Evolutionary conservation across 2,797 vertebrate species (phyloP).

Genomic region (Anniella stebbinsi): DNA sequence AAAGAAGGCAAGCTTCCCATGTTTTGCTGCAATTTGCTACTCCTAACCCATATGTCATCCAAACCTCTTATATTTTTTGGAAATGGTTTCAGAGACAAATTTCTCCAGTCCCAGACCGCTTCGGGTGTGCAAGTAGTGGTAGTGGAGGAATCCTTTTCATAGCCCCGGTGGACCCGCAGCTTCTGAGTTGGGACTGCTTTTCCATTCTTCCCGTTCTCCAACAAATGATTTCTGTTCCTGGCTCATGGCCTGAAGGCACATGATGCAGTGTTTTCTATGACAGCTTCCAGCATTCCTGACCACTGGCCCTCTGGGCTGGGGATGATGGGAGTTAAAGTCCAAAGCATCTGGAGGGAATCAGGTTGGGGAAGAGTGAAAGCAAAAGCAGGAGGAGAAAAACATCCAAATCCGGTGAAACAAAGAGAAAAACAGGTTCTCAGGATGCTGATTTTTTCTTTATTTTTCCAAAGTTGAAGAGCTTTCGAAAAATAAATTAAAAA

Average conservation of each 20-base stretch:
- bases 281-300: too few relatives aligned
- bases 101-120: background rate
- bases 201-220: slow-evolving; percentile 10
- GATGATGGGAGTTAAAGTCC: too few relatives aligned
- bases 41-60: background rate
- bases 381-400: too few relatives aligned
- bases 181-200: background rate
- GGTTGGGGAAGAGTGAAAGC: too few relatives aligned
- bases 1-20: background rate
- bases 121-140: background rate
- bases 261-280: background rate
- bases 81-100: fast-evolving
- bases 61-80: background rate
- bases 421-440: too few relatives aligned
- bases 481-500: too few relatives aligned
- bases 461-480: too few relatives aligned
- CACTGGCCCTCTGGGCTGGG: too few relatives aligned
- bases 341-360: too few relatives aligned
- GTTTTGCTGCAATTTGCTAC: background rate
- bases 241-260: background rate
- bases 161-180: background rate
- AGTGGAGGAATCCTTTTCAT: background rate
- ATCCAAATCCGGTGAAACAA: too few relatives aligned
- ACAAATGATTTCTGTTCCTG: slow-evolving; percentile 7
- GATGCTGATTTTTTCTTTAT: too few relatives aligned